These are phyloP conservation scores for Oenanthe melanoleuca DNA, from an alignment of 2,113 vertebrate genomes.

Conservation along the genomic window DNA sequence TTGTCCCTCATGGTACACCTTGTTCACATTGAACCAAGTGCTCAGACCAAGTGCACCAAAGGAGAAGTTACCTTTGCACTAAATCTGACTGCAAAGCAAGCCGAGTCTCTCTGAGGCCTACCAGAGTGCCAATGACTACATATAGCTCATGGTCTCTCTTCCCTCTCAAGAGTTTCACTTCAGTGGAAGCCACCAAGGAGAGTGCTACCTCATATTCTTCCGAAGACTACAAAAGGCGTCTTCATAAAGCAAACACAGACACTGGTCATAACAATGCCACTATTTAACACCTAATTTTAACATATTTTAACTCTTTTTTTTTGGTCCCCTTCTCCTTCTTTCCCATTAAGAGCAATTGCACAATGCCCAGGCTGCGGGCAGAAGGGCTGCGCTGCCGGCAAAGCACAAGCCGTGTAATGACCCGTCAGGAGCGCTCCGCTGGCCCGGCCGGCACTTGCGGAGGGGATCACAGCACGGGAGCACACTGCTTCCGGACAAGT, in stretches of 20 bases:
- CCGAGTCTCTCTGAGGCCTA: background rate
- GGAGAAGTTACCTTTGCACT: background rate
- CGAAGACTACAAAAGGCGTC: accelerated
- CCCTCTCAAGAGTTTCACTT: background rate
- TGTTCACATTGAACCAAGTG: background rate
- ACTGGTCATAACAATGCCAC: background rate
- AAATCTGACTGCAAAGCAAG: background rate
- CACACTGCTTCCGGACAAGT: background rate
- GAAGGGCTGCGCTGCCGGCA: background rate
- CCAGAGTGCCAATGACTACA: background rate
- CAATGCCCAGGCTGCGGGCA: background rate
- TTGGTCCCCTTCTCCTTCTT: background rate
- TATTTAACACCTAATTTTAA: background rate
- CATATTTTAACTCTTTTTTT: background rate
- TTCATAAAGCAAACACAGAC: background rate
- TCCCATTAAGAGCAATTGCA: background rate
- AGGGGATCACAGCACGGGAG: background rate
- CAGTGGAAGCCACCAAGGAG: background rate
- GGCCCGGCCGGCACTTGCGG: accelerated
- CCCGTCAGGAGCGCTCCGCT: background rate
- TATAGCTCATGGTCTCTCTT: background rate
- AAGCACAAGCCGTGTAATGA: background rate
- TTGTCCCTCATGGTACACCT: background rate
- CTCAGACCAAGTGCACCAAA: accelerated
- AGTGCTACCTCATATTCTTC: background rate